These are phyloP conservation scores for Numenius phaeopus DNA, from an alignment of 2,797 vertebrate genomes.

Conservation along the genomic window DNA sequence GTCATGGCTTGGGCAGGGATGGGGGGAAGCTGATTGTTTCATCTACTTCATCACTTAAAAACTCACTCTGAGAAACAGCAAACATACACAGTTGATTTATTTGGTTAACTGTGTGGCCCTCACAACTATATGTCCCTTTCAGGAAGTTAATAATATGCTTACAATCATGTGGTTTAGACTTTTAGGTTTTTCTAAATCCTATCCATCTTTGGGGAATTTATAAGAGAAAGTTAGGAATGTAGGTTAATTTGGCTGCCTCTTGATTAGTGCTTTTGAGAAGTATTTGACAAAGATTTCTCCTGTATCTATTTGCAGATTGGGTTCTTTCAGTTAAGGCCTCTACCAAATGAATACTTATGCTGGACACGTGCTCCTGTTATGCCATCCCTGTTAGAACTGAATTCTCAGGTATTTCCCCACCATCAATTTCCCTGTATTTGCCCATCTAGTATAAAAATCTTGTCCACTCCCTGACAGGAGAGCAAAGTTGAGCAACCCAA, in stretches of 20 bases:
- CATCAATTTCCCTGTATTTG: not conserved
- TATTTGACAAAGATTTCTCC: not conserved
- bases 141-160: not conserved
- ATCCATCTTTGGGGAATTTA: not conserved
- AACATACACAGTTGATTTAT: rapidly evolving
- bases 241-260: not conserved
- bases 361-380: rapidly evolving
- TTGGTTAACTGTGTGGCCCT: not conserved
- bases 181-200: not conserved
- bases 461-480: not conserved
- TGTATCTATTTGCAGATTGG: not conserved
- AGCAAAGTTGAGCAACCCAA: not conserved
- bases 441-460: not conserved
- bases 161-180: not conserved
- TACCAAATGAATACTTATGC: not conserved
- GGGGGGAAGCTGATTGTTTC: not conserved
- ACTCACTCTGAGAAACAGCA: not conserved
- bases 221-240: not conserved
- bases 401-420: not conserved
- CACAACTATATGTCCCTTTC: not conserved
- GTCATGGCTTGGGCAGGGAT: not conserved
- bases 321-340: not conserved
- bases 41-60: not conserved
- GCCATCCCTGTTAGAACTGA: not conserved
- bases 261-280: not conserved